phyloP scores from a whole-genome alignment of 2,888 invertebrate genomes.

The Mimumesa dahlbomi region DNA sequence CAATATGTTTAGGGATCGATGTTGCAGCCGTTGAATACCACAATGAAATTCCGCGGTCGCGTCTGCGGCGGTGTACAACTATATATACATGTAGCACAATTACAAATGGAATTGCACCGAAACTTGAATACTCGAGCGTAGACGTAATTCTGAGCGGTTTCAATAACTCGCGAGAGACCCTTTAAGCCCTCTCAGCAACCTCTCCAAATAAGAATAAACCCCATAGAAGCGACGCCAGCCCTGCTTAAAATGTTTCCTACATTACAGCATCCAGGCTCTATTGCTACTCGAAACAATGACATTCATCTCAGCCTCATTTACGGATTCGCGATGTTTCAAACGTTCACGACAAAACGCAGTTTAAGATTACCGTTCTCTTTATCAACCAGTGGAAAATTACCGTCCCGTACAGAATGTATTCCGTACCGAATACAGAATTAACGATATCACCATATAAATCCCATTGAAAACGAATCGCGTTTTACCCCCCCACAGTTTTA shows the following conservation, averaged over 20 bases:
- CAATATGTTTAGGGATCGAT: not conserved
- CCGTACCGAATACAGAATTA: too few relatives aligned
- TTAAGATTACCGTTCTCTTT: not conserved
- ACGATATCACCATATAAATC: too few relatives aligned
- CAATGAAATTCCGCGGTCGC: slow-evolving; percentile 11
- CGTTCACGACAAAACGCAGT: not conserved
- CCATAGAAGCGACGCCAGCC: slow-evolving; percentile 31
- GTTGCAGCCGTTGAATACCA: not conserved
- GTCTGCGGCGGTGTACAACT: not conserved
- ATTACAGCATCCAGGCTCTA: too few relatives aligned
- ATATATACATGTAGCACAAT: slow-evolving; percentile 6
- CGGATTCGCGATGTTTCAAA: too few relatives aligned
- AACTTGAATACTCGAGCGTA: slow-evolving; percentile 27
- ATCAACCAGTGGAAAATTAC: not conserved
- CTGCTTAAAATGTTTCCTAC: slow-evolving; percentile 38
- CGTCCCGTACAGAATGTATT: not conserved
- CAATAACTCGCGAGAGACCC: slow-evolving; percentile 30
- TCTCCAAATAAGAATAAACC: slow-evolving; percentile 37
- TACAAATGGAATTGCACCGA: not conserved
- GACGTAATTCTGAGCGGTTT: slow-evolving; percentile 41
- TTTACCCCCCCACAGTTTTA: too few relatives aligned
- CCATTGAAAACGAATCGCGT: too few relatives aligned
- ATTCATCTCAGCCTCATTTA: too few relatives aligned
- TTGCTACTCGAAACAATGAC: too few relatives aligned
- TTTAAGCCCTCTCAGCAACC: slow-evolving; percentile 36